Conservation (phyloP, 2,113 vertebrate species). For the Prionailurus viverrinus region DNA sequence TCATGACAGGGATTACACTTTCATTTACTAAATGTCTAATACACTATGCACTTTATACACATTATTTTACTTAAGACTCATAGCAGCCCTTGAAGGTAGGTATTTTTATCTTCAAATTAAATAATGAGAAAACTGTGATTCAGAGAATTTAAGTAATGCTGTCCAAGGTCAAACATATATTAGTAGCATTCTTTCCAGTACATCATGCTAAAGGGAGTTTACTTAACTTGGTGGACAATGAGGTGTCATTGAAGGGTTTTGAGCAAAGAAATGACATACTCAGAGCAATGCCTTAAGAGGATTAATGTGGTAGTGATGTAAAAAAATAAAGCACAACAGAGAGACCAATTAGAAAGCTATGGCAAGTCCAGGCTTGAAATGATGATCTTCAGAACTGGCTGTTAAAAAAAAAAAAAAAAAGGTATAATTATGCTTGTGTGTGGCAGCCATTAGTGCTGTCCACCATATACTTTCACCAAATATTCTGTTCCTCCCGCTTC, state of each 20-base stretch:
- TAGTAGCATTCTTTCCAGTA: slow-evolving; percentile 63
- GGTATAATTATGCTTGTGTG: slow-evolving; percentile 14
- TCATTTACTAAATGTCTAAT: neutral
- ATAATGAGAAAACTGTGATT: slow-evolving; percentile 51
- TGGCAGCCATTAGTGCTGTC: neutral
- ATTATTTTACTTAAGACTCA: neutral
- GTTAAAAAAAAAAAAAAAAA: neutral
- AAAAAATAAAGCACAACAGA: slow-evolving; percentile 24
- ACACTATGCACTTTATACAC: too few relatives aligned
- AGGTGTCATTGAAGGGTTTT: slow-evolving; percentile 58
- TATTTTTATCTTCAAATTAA: slow-evolving; percentile 45
- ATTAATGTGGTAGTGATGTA: neutral
- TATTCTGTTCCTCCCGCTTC: neutral
- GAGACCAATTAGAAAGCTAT: slow-evolving; percentile 53
- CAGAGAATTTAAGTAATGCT: neutral
- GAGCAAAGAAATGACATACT: slow-evolving; percentile 25
- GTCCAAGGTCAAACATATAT: neutral
- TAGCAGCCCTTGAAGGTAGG: neutral
- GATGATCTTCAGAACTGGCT: neutral
- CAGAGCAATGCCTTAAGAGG: neutral
- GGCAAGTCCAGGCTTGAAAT: slow-evolving; percentile 38
- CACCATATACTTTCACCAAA: neutral
- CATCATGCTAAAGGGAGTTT: slow-evolving; percentile 65
- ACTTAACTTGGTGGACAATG: slow-evolving; percentile 57
- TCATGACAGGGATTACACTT: neutral